A percentile compares a stretch with the other conserved stretches of the same genome.
Conservation (phyloP, 2,888 invertebrate species). For the Plagodis dolabraria region DNA sequence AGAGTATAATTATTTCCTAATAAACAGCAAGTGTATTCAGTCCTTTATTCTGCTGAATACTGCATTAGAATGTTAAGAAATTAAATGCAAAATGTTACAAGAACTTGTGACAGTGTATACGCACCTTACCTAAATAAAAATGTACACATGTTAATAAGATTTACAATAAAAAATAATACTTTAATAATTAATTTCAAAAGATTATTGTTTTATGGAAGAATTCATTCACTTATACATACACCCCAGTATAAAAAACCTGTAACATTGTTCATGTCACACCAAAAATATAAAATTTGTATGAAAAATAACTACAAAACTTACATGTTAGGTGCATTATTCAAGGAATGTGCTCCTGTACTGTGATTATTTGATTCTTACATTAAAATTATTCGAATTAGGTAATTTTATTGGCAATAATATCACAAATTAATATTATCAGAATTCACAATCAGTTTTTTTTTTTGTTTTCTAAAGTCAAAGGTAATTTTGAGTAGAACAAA, state of each 20-base stretch:
- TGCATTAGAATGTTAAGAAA: conserved; percentile 55
- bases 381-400: conserved; percentile 57
- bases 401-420: conserved; percentile 73
- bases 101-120: conserved; percentile 63
- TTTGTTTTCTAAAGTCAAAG: not conserved
- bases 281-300: conserved; percentile 73
- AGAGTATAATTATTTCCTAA: conserved; percentile 1
- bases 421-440: conserved; percentile 72
- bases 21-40: conserved; percentile 6
- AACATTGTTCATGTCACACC: conserved; percentile 58
- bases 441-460: conserved; percentile 23
- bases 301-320: conserved; percentile 73
- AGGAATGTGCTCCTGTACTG: conserved; percentile 63
- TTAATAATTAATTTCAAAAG: conserved; percentile 63
- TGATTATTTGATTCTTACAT: conserved; percentile 40
- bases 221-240: conserved; percentile 51
- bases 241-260: conserved; percentile 57
- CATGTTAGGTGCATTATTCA: conserved; percentile 61
- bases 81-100: conserved; percentile 55
- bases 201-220: conserved; percentile 71
- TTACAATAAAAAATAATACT: conserved; percentile 72
- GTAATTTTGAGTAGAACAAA: conserved; percentile 13
- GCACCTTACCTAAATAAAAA: conserved; percentile 59
- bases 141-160: conserved; percentile 60
- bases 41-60: conserved; percentile 52